Conservation (phyloP, 2,888 invertebrate genomes). For the Plagiodera versicolora region DNA sequence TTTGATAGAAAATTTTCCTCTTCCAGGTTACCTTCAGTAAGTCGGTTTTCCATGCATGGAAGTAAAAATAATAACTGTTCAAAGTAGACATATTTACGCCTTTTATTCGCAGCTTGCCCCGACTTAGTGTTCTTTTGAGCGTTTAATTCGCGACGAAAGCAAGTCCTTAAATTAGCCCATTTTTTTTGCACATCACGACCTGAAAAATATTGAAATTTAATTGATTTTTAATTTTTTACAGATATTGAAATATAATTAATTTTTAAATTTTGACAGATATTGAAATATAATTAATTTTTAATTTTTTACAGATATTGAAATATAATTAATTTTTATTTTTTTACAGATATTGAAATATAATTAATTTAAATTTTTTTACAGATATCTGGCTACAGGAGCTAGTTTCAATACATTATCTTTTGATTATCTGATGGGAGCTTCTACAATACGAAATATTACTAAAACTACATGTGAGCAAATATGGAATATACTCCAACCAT, state of each 20-base stretch:
- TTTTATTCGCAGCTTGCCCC: constrained; percentile 1
- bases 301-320: neutral
- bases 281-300: too few relatives aligned
- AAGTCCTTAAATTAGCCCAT: constrained; percentile 6
- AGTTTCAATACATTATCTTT: constrained; percentile 8
- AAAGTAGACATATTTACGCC: constrained; percentile 4
- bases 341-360: too few relatives aligned
- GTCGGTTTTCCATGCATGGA: constrained; percentile 8
- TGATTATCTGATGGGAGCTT: constrained; percentile 7
- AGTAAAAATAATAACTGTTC: constrained; percentile 7
- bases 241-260: too few relatives aligned
- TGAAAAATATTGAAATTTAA: neutral
- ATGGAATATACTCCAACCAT: constrained; percentile 10
- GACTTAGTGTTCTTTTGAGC: constrained; percentile 3
- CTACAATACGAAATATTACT: constrained; percentile 7
- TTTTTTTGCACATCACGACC: neutral
- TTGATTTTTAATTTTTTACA: too few relatives aligned
- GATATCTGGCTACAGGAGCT: neutral
- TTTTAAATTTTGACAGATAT: neutral
- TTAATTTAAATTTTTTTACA: neutral
- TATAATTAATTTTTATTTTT: too few relatives aligned
- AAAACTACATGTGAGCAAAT: constrained; percentile 8
- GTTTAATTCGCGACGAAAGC: constrained; percentile 5
- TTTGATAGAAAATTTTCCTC: neutral
- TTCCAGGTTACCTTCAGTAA: constrained; percentile 5